Evolutionary conservation across 2,888 invertebrate species (phyloP).

Genomic region (Acanthacorydalis orientalis): DNA sequence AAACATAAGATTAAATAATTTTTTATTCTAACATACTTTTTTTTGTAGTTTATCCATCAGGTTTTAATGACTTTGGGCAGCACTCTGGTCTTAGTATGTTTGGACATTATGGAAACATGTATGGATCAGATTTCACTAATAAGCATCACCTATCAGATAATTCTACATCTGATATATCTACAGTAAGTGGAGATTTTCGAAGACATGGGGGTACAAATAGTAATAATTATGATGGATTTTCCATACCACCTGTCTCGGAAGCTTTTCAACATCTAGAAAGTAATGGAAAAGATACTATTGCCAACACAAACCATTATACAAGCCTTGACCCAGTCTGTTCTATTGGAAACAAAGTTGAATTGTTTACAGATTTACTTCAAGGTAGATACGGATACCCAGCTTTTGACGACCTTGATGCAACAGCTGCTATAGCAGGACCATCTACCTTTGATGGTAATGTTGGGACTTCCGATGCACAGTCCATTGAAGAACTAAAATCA

Average conservation of each 20-base stretch:
- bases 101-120: constrained; percentile 33
- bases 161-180: constrained; percentile 11
- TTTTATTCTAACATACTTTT: no score
- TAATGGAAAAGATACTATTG: constrained; percentile 21
- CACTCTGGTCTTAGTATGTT: constrained; percentile 31
- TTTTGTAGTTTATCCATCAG: constrained; percentile 12
- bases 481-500: constrained; percentile 10
- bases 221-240: constrained; percentile 2
- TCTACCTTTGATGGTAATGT: constrained; percentile 6
- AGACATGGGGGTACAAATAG: constrained; percentile 9
- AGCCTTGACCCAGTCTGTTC: constrained; percentile 48
- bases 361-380: constrained; percentile 44
- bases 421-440: constrained; percentile 15
- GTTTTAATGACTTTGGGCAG: constrained; percentile 25
- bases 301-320: constrained; percentile 39
- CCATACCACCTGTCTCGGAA: not conserved
- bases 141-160: constrained; percentile 15
- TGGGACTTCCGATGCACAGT: constrained; percentile 1
- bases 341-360: constrained; percentile 50
- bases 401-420: constrained; percentile 34
- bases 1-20: no score
- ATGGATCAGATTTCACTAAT: constrained; percentile 27
- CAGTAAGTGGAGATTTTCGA: not conserved
- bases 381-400: constrained; percentile 34
- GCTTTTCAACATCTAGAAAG: constrained; percentile 20